A percentile compares a stretch with the other conserved stretches of the same genome.
Conservation (phyloP, 1,140 invertebrate genomes). For the Pseudomyrmex pallidus region DNA sequence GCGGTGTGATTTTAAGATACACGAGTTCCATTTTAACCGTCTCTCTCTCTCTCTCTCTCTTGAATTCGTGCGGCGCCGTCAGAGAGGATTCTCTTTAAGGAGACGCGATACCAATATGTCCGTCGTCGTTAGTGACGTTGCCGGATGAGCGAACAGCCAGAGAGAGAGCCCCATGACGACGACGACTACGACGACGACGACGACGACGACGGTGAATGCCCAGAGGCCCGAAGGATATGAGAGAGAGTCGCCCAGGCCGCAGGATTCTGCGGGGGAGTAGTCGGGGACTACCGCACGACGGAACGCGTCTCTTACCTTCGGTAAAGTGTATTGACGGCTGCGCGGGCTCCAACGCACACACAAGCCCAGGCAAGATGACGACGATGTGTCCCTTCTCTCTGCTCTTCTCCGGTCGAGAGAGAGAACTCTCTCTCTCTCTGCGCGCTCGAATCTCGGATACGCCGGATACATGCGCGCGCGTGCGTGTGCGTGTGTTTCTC, state of each 20-base stretch:
- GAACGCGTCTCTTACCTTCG: conserved; percentile 72
- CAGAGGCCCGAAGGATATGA: conserved; percentile 79
- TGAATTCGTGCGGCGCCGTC: conserved; percentile 55
- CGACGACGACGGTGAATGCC: conserved; percentile 66
- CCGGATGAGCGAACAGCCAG: conserved; percentile 70
- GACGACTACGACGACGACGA: conserved; percentile 52
- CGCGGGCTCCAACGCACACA: conserved; percentile 68
- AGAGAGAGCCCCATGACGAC: conserved; percentile 47
- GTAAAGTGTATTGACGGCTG: conserved; percentile 78
- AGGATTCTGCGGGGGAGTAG: conserved; percentile 71
- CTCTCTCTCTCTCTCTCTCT: not conserved
- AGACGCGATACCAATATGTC: conserved; percentile 70
- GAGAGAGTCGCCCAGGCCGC: conserved; percentile 71
- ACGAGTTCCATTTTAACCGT: conserved; percentile 1
- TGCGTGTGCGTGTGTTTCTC: conserved; percentile 47
- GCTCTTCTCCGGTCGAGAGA: conserved; percentile 13
- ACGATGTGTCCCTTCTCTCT: conserved; percentile 57
- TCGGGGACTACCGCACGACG: conserved; percentile 68
- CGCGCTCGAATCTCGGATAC: conserved; percentile 63
- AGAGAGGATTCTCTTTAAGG: conserved; percentile 67
- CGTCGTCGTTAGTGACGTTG: conserved; percentile 74
- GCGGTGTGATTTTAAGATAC: not conserved
- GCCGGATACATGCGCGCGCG: conserved; percentile 54
- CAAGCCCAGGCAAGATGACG: conserved; percentile 59
- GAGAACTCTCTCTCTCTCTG: conserved; percentile 46